phyloP scores from a whole-genome alignment of 1,140 invertebrate species.

The Eumeta japonica region DNA sequence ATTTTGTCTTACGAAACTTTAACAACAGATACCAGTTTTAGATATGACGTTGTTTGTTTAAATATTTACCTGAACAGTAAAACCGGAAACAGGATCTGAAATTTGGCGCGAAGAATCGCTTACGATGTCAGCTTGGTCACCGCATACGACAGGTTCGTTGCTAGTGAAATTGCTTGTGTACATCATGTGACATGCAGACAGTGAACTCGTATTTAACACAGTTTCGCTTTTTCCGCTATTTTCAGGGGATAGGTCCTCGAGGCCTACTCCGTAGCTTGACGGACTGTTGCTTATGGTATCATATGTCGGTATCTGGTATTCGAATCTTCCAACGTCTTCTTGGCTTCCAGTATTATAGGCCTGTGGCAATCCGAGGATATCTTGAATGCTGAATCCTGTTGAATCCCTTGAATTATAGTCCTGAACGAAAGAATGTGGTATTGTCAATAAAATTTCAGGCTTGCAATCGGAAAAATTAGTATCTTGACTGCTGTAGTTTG shows the following conservation, averaged over 20 bases:
- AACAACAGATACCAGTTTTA: too few species aligned
- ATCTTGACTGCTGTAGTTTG: slow-evolving; percentile 23
- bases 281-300: slow-evolving; percentile 41
- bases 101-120: slow-evolving; percentile 35
- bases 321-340: slow-evolving; percentile 34
- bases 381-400: slow-evolving; percentile 51
- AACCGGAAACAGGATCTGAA: slow-evolving; percentile 35
- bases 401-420: slow-evolving; percentile 54
- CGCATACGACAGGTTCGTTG: slow-evolving; percentile 30
- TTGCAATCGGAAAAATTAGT: slow-evolving; percentile 30
- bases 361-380: slow-evolving; percentile 49
- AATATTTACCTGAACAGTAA: slow-evolving; percentile 35
- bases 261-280: slow-evolving; percentile 27
- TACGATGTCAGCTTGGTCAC: slow-evolving; percentile 28
- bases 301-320: slow-evolving; percentile 43
- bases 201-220: slow-evolving; percentile 17
- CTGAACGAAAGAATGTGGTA: slow-evolving; percentile 33
- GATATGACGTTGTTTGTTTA: too few species aligned
- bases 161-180: slow-evolving; percentile 29
- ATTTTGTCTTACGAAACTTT: too few species aligned
- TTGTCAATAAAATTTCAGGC: slow-evolving; percentile 26
- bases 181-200: slow-evolving; percentile 25
- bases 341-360: slow-evolving; percentile 27
- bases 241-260: slow-evolving; percentile 29
- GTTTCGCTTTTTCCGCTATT: slow-evolving; percentile 16